Evolutionary conservation across 2,113 vertebrate species (phyloP).

Genomic region (Cisticola juncidis): DNA sequence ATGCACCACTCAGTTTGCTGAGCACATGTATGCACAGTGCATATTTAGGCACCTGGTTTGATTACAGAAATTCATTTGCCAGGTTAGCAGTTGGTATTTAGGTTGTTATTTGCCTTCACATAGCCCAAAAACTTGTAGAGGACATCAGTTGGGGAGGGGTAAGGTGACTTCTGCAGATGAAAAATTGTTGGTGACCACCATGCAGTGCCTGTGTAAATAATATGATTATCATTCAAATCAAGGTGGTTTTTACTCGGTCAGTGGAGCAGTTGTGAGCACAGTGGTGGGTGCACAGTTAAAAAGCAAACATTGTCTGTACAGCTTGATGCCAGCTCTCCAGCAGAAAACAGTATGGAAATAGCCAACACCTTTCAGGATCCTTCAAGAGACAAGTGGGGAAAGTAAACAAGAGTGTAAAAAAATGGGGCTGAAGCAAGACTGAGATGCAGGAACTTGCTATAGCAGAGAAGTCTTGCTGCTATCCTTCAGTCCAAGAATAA

Average conservation of each 20-base stretch:
- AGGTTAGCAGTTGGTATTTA: background rate
- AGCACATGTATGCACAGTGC: accelerated
- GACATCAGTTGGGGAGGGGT: background rate
- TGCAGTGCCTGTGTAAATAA: background rate
- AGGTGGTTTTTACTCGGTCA: background rate
- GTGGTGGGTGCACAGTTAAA: background rate
- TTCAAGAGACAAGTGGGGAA: background rate
- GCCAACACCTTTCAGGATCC: background rate
- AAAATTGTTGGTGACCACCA: background rate
- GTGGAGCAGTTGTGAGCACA: background rate
- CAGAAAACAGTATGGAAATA: background rate
- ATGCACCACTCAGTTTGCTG: background rate
- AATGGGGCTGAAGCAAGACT: background rate
- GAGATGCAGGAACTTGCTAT: background rate
- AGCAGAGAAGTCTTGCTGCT: background rate
- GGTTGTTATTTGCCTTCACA: background rate
- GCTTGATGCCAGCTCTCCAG: background rate
- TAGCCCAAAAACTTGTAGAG: background rate
- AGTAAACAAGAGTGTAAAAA: background rate
- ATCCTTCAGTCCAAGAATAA: background rate
- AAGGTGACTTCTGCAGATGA: background rate
- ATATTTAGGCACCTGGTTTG: background rate
- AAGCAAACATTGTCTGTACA: background rate
- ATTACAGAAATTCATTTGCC: background rate
- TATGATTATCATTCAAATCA: background rate